Base-by-base conservation (phyloP, 35 echinoderm and acorn worm genomes). In the Apostichopus japonicus region DNA sequence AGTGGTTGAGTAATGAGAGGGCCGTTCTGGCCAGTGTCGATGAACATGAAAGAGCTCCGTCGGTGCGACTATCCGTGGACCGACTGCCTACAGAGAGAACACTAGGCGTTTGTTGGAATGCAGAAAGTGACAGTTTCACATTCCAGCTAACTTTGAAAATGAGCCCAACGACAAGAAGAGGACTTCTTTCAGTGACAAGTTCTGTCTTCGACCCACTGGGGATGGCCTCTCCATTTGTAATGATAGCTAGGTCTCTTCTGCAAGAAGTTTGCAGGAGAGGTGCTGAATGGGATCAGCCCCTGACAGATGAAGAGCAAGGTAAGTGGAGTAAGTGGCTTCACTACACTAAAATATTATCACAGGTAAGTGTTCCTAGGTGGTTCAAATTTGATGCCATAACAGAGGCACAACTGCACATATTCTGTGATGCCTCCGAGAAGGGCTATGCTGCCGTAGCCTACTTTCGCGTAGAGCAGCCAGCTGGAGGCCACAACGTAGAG, bases 1-100 rank as follows among this genome's bases (percentile, higher is more conserved):
- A 97, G 61, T 97, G 91, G 93, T 25, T 93, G 55, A 94, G 93
- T 87, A 97, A 95, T 67, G 59, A 70, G 5, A 94, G 91, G 62
- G 58, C 44, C 19, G 91, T 97, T 1, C 73, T 97, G 24, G 67
- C 91, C 14, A 55, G 75, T 52, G 81, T 95, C 19, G 62, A 44
- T 14, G 16, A 81, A 17, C 16, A 27, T 65, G 96, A 97, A 58
- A 86, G 94, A 87, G 93, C 91, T 78, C 61, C 79, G 14, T 90
- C 87, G 10, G 53, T 95, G 23, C 58, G 58, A 17, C 5, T 97
- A 2, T 15, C 25, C 11, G n/a, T 79, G 24, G 93, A 97, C 67
- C 17, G 16, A 6, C 77, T 97, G 17, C 96, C 96, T 3, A 67
- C 91, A 15, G 93, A 97, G 52, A 93, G 93, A 87, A 27, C 25